phyloP scores from a whole-genome alignment of 1,140 invertebrate genomes.

The Drosophila tristis region DNA sequence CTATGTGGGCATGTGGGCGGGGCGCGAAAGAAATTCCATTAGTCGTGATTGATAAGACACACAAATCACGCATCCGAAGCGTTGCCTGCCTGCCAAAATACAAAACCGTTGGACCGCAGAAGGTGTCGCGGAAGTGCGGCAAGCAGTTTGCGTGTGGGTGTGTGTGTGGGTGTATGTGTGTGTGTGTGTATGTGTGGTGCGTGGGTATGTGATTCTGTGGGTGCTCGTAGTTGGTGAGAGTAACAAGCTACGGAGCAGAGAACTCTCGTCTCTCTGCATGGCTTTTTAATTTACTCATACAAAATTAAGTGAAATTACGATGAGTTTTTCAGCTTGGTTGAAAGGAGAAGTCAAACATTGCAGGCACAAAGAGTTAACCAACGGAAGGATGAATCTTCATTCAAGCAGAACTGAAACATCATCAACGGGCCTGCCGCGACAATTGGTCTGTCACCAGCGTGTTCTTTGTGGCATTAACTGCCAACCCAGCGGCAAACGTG shows the following conservation, averaged over 20 bases:
- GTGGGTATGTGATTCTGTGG: not conserved
- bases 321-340: constrained; percentile 44
- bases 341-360: not conserved
- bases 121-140: constrained; percentile 37
- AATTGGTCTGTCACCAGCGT: constrained; percentile 44
- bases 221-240: constrained; percentile 19
- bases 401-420: constrained; percentile 3
- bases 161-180: not conserved
- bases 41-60: constrained; percentile 82
- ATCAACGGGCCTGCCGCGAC: constrained; percentile 9
- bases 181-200: constrained; percentile 1
- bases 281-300: constrained; percentile 73
- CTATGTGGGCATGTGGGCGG: not conserved
- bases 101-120: constrained; percentile 19
- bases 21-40: constrained; percentile 68
- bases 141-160: constrained; percentile 3
- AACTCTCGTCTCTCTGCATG: not conserved
- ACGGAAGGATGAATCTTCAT: no score
- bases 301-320: constrained; percentile 64
- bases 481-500: constrained; percentile 48
- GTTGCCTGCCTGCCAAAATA: constrained; percentile 37
- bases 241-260: not conserved
- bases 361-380: no score
- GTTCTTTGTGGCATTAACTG: constrained; percentile 29
- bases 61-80: constrained; percentile 77